Base-by-base conservation (phyloP, 1,140 invertebrate species). In the Trachymyrmex septentrionalis region DNA sequence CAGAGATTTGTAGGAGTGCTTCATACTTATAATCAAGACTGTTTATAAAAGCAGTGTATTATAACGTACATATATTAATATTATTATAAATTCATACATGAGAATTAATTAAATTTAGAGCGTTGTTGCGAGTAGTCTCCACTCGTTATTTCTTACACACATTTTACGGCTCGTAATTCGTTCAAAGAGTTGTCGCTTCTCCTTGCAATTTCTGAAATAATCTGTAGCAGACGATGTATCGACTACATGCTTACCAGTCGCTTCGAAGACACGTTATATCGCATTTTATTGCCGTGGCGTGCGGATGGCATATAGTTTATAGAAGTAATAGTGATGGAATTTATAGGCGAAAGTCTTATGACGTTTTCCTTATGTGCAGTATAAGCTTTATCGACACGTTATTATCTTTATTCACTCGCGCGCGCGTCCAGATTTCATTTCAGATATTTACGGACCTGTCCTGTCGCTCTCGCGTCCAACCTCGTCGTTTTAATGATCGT, bases 371-470 rank as follows among this genome's bases (percentile, higher is more conserved):
- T 48, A 57, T 76, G 66, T 55, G 24, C 64, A 64, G 21, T 59
- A 34, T 77, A 89, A 90, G 57, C 88, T 89, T 86, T 89, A 90
- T 90, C 87, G 88, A 90, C 88, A 86, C 71, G 87, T 89, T 90
- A 76, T 90, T 89, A 89, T 89, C 88, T 89, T 82, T 88, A 86
- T 85, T 81, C 76, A 86, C 76, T 66, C 34, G 34, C 77, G 34
- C 77, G 59, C 44, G 57, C 61, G 53, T 53, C 69, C 38, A 73
- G 85, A 82, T 89, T 90, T 86, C 87, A 82, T 90, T 90, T 90
- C 71, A 38, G 57, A 88, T 89, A 88, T 89, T 89, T 88, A 89
- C 67, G 82, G 53, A 77, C 21, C 14, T 14, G 53, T 63, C 61
- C n/a, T 61, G 57, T 66, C 76, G 53, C 59, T 75, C 57, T 61